These are phyloP conservation scores for Lingula anatina DNA, from an alignment of 2,888 invertebrate species.

Conservation along the genomic window DNA sequence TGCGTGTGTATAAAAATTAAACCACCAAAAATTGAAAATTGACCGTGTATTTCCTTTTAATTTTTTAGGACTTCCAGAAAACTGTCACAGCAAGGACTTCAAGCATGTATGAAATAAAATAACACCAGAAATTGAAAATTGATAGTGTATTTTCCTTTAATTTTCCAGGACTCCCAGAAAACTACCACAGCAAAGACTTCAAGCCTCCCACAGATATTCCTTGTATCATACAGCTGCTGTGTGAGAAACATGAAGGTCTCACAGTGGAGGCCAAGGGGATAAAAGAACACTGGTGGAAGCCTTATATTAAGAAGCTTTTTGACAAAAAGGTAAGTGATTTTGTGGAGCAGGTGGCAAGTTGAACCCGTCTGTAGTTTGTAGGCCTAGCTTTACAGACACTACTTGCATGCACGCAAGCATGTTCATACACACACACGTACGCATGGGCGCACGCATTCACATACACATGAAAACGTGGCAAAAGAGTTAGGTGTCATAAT, in stretches of 20 bases:
- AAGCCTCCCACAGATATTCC: slow-evolving; percentile 63
- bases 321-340: slow-evolving; percentile 59
- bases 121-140: too few species aligned
- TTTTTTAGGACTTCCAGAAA: slow-evolving; percentile 64
- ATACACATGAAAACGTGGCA: too few species aligned
- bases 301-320: slow-evolving; percentile 71
- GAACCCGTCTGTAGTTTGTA: too few species aligned
- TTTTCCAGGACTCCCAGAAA: slow-evolving; percentile 64
- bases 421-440: too few species aligned
- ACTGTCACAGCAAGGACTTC: slow-evolving; percentile 61
- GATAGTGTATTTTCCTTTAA: not conserved
- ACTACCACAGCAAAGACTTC: slow-evolving; percentile 61
- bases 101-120: too few species aligned
- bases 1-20: too few species aligned
- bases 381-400: too few species aligned
- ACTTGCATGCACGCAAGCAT: too few species aligned
- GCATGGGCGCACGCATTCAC: too few species aligned
- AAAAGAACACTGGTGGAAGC: slow-evolving; percentile 81
- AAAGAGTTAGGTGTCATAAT: too few species aligned
- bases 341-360: too few species aligned
- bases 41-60: not conserved
- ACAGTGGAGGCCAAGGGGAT: slow-evolving; percentile 85
- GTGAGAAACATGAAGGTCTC: slow-evolving; percentile 74
- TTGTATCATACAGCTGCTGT: slow-evolving; percentile 77
- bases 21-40: too few species aligned